phyloP scores from a whole-genome alignment of 1,140 invertebrate genomes.

The fruit fly (Drosophila melanogaster) region DNA sequence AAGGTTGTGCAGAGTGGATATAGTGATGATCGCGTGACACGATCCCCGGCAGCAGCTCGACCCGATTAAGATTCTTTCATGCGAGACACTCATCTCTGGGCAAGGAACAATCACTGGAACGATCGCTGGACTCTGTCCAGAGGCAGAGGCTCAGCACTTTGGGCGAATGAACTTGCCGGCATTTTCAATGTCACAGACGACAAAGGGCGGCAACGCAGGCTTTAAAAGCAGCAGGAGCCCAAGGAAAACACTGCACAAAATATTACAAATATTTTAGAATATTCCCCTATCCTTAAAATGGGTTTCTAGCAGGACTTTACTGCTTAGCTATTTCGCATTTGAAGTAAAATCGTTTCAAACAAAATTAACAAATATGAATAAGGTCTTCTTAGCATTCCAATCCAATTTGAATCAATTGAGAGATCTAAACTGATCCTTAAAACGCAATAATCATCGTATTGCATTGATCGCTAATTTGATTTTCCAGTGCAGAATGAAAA shows the following conservation, averaged over 20 bases:
- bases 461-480: neutral
- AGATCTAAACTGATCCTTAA: neutral
- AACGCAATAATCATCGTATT: neutral
- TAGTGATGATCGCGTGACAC: constrained; percentile 39
- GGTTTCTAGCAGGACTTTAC: too few relatives aligned
- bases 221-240: constrained; percentile 15
- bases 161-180: constrained; percentile 76
- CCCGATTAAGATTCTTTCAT: neutral
- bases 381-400: too few relatives aligned
- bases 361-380: neutral
- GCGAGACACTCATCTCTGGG: constrained; percentile 5
- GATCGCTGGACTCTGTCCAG: constrained; percentile 40
- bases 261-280: neutral
- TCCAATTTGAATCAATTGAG: neutral
- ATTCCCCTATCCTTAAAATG: too few relatives aligned
- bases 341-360: neutral
- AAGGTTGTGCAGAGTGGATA: constrained; percentile 54
- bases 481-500: constrained; percentile 28
- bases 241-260: constrained; percentile 12
- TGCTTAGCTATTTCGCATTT: too few relatives aligned
- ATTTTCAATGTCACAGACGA: constrained; percentile 77
- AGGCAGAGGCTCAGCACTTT: constrained; percentile 19
- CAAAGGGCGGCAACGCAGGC: constrained; percentile 32
- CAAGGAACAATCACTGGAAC: constrained; percentile 3
- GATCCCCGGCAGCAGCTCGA: neutral